A percentile compares a stretch with the other conserved stretches of the same genome.
phyloP scores from a whole-genome alignment of 2,888 invertebrate genomes.

The Microctonus hyperodae region DNA sequence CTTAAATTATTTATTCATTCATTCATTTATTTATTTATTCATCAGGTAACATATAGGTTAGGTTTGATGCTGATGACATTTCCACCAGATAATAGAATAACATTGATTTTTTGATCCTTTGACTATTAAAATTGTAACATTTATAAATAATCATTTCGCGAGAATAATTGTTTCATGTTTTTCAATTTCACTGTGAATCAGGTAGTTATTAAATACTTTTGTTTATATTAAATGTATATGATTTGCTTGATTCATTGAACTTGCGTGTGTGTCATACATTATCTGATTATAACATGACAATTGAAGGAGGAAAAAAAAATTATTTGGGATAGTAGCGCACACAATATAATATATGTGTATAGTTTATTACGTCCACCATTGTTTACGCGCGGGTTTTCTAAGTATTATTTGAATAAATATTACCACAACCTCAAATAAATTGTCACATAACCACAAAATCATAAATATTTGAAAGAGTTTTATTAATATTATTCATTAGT shows the following conservation, averaged over 20 bases:
- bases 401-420: neutral
- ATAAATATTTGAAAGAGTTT: neutral
- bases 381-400: neutral
- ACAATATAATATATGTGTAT: neutral
- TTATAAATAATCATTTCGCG: neutral
- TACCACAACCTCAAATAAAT: neutral
- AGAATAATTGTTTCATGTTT: neutral
- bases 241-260: neutral
- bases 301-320: neutral
- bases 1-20: no score
- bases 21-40: neutral
- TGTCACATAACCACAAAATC: neutral
- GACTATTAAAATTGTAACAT: neutral
- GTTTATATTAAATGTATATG: neutral
- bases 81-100: neutral
- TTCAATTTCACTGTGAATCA: neutral
- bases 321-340: conserved; percentile 6
- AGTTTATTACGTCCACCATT: neutral
- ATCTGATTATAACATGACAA: neutral
- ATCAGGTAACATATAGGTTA: conserved; percentile 9
- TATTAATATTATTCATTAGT: neutral
- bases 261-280: neutral
- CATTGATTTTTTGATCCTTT: neutral
- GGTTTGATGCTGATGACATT: neutral
- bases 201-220: neutral